Evolutionary conservation across 2,113 vertebrate species (phyloP).

Genomic region (Sisor rabdophorus): DNA sequence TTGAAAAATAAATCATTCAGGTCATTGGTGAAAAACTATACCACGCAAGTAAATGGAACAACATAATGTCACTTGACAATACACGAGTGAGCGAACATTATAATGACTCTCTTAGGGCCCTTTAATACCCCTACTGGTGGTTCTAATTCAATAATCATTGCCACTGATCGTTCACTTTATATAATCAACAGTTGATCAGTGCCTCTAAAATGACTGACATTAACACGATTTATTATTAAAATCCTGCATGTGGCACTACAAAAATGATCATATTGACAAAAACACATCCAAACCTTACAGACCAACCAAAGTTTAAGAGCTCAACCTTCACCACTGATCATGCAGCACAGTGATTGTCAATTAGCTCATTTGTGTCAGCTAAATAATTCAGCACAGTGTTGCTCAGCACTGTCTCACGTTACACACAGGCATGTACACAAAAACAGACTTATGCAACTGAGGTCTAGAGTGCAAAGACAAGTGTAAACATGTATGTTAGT

Average conservation of each 20-base stretch:
- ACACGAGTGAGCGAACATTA: not conserved
- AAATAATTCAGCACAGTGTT: constrained; percentile 30
- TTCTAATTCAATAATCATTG: not conserved
- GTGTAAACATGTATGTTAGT: not conserved
- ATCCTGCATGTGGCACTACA: not conserved
- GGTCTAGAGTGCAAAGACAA: not conserved
- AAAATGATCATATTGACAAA: not conserved
- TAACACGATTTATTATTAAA: not conserved
- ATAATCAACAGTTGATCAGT: not conserved
- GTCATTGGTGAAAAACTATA: not conserved
- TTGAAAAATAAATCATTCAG: too few relatives aligned
- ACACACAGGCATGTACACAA: constrained; percentile 21
- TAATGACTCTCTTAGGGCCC: not conserved
- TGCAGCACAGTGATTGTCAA: constrained; percentile 30
- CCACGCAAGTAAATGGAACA: not conserved
- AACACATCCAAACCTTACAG: not conserved
- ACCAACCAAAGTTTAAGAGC: not conserved
- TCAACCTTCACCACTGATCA: not conserved
- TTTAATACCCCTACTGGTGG: not conserved
- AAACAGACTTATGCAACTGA: constrained; percentile 22
- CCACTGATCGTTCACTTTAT: not conserved
- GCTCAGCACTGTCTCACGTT: not conserved
- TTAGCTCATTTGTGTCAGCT: constrained; percentile 33
- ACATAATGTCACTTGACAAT: not conserved
- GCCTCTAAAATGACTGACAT: not conserved